These are phyloP conservation scores for Malacoraja senta DNA, from an alignment of 2,797 vertebrate genomes.

Conservation along the genomic window DNA sequence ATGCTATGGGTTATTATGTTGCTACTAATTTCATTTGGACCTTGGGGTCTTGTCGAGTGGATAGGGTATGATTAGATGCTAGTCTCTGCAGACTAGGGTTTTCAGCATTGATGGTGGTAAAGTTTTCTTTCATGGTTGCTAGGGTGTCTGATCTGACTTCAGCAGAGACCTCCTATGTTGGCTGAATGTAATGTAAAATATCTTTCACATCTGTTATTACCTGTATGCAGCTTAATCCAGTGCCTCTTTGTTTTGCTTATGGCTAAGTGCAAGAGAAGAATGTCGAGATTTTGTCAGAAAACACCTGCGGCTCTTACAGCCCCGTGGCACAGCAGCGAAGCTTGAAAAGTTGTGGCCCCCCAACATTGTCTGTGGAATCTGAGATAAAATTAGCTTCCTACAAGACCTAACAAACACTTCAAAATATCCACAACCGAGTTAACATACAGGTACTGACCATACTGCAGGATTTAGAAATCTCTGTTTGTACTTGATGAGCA, in stretches of 20 bases:
- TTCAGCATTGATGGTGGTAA: conserved; percentile 25
- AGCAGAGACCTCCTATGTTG: conserved; percentile 32
- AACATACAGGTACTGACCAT: conserved; percentile 13
- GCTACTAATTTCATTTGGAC: not conserved
- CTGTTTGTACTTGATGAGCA: not conserved
- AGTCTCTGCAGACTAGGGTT: conserved; percentile 17
- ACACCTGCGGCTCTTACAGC: conserved; percentile 45
- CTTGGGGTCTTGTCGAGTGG: not conserved
- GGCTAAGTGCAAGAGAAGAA: conserved; percentile 54
- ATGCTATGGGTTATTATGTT: conserved; percentile 14
- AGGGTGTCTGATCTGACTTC: conserved; percentile 25
- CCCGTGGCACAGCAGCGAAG: conserved; percentile 39
- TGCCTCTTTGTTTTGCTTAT: conserved; percentile 55
- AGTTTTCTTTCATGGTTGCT: conserved; percentile 15
- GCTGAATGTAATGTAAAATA: conserved; percentile 42
- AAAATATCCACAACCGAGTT: conserved; percentile 24
- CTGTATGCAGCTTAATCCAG: conserved; percentile 54
- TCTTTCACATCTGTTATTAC: conserved; percentile 48
- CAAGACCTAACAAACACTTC: conserved; percentile 40
- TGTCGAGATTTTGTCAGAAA: conserved; percentile 45
- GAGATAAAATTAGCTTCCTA: conserved; percentile 45
- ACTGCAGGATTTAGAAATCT: not conserved
- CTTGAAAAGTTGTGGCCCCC: conserved; percentile 41
- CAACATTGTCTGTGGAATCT: conserved; percentile 43
- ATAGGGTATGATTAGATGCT: not conserved